Conservation (phyloP, 2,113 vertebrate genomes). For the Sisor rabdophorus region DNA sequence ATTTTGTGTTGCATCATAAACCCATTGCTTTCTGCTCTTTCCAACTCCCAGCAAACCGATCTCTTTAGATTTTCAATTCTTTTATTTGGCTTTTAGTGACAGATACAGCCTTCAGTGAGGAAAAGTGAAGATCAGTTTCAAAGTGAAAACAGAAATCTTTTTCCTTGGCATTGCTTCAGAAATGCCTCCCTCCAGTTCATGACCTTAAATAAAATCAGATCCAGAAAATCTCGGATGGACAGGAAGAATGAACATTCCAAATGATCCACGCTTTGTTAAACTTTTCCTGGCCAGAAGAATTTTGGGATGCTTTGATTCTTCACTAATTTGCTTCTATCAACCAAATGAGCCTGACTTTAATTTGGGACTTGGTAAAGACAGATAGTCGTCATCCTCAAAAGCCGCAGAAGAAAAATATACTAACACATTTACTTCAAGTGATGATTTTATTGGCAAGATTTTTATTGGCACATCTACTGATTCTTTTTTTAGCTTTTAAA, state of each 20-base stretch:
- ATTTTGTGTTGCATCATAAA: neutral
- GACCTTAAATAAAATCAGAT: conserved; percentile 15
- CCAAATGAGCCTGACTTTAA: neutral
- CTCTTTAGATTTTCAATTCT: conserved; percentile 5
- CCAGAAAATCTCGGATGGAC: conserved; percentile 31
- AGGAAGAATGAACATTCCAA: conserved; percentile 31
- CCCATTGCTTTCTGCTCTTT: neutral
- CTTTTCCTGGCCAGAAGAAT: conserved; percentile 28
- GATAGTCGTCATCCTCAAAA: neutral
- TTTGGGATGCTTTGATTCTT: conserved; percentile 21
- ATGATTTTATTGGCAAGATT: conserved; percentile 13
- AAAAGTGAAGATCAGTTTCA: conserved; percentile 19
- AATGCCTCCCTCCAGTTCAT: conserved; percentile 24
- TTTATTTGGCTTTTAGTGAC: conserved; percentile 23
- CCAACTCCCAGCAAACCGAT: neutral
- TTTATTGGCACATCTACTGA: conserved; percentile 5
- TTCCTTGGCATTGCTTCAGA: neutral
- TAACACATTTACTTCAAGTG: neutral
- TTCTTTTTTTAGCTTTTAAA: neutral
- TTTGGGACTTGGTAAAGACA: conserved; percentile 3
- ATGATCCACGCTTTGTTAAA: conserved; percentile 25
- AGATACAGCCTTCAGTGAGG: conserved; percentile 3
- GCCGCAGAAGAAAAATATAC: neutral
- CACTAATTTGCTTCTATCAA: conserved; percentile 1
- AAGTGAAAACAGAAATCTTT: conserved; percentile 27